Evolutionary conservation across 2,888 invertebrate species (phyloP).

Genomic region (Dichetophora obliterata): DNA sequence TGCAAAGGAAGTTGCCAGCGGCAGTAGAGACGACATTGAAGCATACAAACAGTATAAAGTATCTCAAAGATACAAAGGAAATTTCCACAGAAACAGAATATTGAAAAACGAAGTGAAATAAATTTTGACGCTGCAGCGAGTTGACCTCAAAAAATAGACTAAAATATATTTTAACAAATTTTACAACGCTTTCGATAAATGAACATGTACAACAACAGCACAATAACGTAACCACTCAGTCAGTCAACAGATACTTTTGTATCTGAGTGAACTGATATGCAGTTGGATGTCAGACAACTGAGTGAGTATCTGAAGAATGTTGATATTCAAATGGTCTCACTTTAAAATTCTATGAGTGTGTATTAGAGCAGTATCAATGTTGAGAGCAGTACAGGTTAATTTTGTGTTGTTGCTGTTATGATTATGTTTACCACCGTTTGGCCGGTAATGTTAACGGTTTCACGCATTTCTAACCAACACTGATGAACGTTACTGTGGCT

Average conservation of each 20-base stretch:
- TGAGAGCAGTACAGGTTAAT: constrained; percentile 14
- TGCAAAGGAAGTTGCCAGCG: background rate
- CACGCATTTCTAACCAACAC: constrained; percentile 22
- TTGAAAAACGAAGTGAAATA: background rate
- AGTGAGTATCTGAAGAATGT: constrained; percentile 8
- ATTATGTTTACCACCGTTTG: constrained; percentile 8
- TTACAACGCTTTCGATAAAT: constrained; percentile 20
- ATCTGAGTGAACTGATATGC: background rate
- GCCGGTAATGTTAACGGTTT: constrained; percentile 32
- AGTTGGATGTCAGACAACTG: background rate
- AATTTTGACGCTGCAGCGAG: background rate
- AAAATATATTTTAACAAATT: constrained; percentile 24
- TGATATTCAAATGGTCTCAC: constrained; percentile 20
- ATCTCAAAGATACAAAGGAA: constrained; percentile 18
- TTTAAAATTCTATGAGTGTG: background rate
- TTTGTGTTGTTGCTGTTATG: constrained; percentile 2
- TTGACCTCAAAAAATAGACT: constrained; percentile 13
- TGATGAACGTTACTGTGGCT: background rate
- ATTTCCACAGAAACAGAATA: constrained; percentile 2
- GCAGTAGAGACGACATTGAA: background rate
- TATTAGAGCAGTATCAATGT: background rate
- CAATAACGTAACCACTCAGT: background rate
- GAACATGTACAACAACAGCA: constrained; percentile 9
- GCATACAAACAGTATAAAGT: background rate
- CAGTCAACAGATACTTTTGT: background rate